Evolutionary conservation across 2,888 invertebrate genomes (phyloP), one percentile per base, ranked within the genome.

Genomic region (Andrena flavipes): DNA sequence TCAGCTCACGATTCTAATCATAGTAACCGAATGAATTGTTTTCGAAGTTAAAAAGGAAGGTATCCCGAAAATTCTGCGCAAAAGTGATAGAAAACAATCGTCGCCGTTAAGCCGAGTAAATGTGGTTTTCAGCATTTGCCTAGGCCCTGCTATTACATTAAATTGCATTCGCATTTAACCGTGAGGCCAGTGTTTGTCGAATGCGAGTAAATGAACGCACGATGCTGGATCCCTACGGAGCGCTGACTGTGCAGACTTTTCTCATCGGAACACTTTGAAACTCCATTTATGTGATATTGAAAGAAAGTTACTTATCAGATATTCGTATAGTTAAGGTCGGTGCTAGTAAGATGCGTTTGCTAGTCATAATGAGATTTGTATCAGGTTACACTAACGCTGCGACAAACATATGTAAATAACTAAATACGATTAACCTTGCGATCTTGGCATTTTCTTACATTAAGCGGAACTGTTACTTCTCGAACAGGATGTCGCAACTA

Each of bases 321-420:
- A 76, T 30, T 76, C 26, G 60, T 60, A 72, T 83, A 88, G 64
- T 26, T 82, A 73, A 78, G 56, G 70, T 76, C 54, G 88, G 84
- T 84, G 75, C 80, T 88, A 79, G 79, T 76, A 79, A 80, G 59
- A 78, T 80, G 54, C 75, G 80, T 81, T 42, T 85, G 79, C 72
- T 84, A 84, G 68, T 82, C 81, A 63, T 82, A 82, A 82, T 54
- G 65, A 29, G 70, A 87, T 87, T 85, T 73, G 70, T 82, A 82
- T 80, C 26, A 10, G 26, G 63, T 54, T 30, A 62, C 60, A 48
- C 16, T 62, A n/a, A 63, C 20, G 76, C 35, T 54, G 33, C 54
- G 49, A 16, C 29, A 29, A 56, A 72, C 5, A 7, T 62, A 65
- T 65, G 82, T 69, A 80, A 64, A 68, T 84, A 83, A 63, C 69